A percentile compares a stretch with the other conserved stretches of the same genome.
phyloP scores from a whole-genome alignment of 2,797 vertebrate genomes.

The Psittacula echo region DNA sequence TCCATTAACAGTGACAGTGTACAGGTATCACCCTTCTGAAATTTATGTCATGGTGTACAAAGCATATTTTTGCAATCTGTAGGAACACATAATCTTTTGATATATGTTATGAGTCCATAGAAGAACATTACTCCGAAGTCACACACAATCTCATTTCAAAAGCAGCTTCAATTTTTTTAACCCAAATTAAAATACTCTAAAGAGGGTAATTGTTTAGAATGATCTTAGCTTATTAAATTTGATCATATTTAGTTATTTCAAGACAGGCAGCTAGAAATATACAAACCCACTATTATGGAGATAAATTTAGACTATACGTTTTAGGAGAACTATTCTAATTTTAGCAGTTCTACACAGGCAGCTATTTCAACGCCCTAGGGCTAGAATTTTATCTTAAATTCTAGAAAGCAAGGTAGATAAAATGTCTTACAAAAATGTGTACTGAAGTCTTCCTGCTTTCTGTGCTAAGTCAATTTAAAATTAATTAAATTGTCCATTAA shows the following conservation, averaged over 20 bases:
- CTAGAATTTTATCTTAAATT: slow-evolving; percentile 22
- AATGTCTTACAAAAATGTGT: background rate
- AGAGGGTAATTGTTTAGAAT: background rate
- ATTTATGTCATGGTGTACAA: background rate
- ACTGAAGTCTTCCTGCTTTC: background rate
- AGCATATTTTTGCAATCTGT: background rate
- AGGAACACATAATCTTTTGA: background rate
- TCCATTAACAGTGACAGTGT: background rate
- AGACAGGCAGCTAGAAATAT: background rate
- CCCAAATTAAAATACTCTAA: background rate
- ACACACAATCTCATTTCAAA: background rate
- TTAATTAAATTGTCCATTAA: background rate
- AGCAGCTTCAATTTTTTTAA: background rate
- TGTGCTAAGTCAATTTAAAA: background rate
- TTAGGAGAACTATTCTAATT: slow-evolving; percentile 11
- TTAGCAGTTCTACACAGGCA: background rate
- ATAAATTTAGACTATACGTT: background rate
- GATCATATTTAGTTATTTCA: background rate
- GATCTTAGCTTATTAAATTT: background rate
- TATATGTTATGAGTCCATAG: background rate
- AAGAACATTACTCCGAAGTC: background rate
- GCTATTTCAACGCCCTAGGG: background rate
- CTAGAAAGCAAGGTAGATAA: background rate
- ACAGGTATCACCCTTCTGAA: background rate
- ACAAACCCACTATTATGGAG: background rate